Evolutionary conservation across 2,113 vertebrate genomes (phyloP), one percentile per base, ranked within the genome.

Genomic region (Regulus satrapa): DNA sequence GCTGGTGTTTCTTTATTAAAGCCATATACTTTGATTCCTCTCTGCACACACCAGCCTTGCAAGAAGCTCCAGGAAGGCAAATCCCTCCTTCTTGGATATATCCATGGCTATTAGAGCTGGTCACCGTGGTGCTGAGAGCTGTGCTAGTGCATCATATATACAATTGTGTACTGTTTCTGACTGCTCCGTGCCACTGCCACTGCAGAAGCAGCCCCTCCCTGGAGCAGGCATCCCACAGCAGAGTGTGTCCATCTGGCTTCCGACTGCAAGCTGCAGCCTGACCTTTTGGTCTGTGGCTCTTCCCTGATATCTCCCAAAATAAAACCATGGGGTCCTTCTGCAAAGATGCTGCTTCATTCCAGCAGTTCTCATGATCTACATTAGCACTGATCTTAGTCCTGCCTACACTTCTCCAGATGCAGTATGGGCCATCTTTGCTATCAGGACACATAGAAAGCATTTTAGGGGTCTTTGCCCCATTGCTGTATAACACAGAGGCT

Each of bases 191-290:
- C 1, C 40, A 2, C 45, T 25, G 49, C 54, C 41, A 63, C 67
- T 61, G 59, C 32, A 68, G 56, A 28, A 3, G 1, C 21, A 4
- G 9, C 0, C 1, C 31, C 18, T 43, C 48, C 24, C 36, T 7
- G 2, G 28, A 59, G 58, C 21, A 29, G 56, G 43, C 18, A 51
- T 9, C 31, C 48, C 34, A 8, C 63, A 80, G 67, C 83, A 46
- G 23, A 66, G 8, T 0, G 0, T 26, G 46, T 38, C 49, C 3
- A 0, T 14, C 46, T 66, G 17, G 8, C 21, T 3, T 5, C 31
- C 2, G 32, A 8, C 16, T 41, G 14, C 2, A 16, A 55, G 52
- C 29, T 51, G 34, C 14, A 85, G 14, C 17, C 24, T 52, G 59
- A 62, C 23, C 13, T 69, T 69, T n/a, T 5, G 0, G 1, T 29